Conservation (phyloP, 2,888 invertebrate species). For the Ormia ochracea region DNA sequence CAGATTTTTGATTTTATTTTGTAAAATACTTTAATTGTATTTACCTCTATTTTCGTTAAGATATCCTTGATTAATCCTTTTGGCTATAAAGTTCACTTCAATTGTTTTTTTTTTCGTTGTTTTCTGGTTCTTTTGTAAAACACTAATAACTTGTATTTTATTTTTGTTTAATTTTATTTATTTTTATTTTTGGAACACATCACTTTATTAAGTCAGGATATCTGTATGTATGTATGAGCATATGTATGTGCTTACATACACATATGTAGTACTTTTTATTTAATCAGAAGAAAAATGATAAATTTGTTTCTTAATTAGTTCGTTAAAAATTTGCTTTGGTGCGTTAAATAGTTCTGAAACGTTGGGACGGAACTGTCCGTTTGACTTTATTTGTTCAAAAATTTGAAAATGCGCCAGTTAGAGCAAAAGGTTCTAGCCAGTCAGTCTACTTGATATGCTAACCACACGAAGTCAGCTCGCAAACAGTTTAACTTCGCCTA, state of each 20-base stretch:
- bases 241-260: too few species aligned
- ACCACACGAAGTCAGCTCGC: slow-evolving; percentile 70
- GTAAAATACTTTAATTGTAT: background rate
- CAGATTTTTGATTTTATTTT: too few species aligned
- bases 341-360: slow-evolving; percentile 28
- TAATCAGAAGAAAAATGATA: background rate
- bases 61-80: slow-evolving; percentile 30
- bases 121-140: background rate
- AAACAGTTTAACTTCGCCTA: slow-evolving; percentile 72
- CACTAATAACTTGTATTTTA: background rate
- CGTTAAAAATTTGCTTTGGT: background rate
- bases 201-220: slow-evolving; percentile 20
- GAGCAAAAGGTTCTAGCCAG: slow-evolving; percentile 31
- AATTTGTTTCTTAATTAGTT: background rate
- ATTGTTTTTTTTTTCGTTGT: background rate
- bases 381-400: slow-evolving; percentile 36
- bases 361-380: slow-evolving; percentile 22
- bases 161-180: background rate
- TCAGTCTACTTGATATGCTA: slow-evolving; percentile 59
- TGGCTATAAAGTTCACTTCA: background rate
- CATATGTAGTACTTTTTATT: background rate
- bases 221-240: too few species aligned
- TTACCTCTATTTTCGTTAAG: slow-evolving; percentile 2
- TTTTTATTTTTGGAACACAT: slow-evolving; percentile 7
- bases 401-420: slow-evolving; percentile 41